Conservation (phyloP, 2,797 vertebrate species). For the Ataeniobius toweri region DNA sequence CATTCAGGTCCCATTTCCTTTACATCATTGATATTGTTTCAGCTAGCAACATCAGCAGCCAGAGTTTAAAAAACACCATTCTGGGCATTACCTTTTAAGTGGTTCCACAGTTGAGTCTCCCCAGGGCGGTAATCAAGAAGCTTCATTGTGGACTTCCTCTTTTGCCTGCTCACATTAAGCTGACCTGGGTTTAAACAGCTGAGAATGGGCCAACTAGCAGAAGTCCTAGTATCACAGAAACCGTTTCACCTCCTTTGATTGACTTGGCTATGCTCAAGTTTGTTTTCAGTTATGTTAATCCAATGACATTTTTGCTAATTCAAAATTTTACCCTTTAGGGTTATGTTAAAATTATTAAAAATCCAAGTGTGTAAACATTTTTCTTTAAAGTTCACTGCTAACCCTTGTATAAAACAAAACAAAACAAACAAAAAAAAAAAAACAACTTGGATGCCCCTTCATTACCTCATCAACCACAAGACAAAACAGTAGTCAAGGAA, state of each 20-base stretch:
- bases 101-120: conserved; percentile 77
- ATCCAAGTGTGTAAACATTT: not conserved
- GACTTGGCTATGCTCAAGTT: not conserved
- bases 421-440: too few relatives aligned
- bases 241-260: not conserved
- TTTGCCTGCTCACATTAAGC: conserved; percentile 71
- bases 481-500: conserved; percentile 34
- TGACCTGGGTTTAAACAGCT: conserved; percentile 75
- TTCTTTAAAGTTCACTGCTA: conserved; percentile 31
- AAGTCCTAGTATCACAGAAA: conserved; percentile 31
- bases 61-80: conserved; percentile 82
- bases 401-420: conserved; percentile 23
- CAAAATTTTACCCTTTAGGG: not conserved
- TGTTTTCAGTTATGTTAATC: not conserved
- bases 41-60: conserved; percentile 71
- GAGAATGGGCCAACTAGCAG: conserved; percentile 42
- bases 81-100: conserved; percentile 82
- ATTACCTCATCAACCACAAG: conserved; percentile 47
- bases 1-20: conserved; percentile 87
- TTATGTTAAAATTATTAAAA: not conserved
- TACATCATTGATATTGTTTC: conserved; percentile 88
- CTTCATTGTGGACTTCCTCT: conserved; percentile 76
- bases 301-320: not conserved
- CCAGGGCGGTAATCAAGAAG: conserved; percentile 78
- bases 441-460: conserved; percentile 32